These are phyloP conservation scores for Bibio marci DNA, from an alignment of 2,888 invertebrate genomes.

Conservation along the genomic window DNA sequence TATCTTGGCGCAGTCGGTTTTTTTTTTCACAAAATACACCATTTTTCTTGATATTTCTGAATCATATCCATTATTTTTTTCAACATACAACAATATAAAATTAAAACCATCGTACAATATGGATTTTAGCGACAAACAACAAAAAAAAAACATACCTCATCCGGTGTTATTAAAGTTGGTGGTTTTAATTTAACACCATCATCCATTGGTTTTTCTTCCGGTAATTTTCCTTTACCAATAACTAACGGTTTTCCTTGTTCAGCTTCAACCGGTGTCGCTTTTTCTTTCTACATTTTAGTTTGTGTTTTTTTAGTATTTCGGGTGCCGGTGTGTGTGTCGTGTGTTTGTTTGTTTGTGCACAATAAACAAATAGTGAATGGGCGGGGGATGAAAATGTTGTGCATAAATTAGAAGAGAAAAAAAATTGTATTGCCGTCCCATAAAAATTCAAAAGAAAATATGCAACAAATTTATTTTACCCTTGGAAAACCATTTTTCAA, in stretches of 20 bases:
- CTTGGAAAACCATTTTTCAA: conserved; percentile 22
- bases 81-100: too few species aligned
- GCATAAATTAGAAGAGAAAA: neutral
- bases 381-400: too few species aligned
- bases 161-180: conserved; percentile 24
- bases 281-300: conserved; percentile 17
- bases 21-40: too few species aligned
- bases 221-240: conserved; percentile 25
- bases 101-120: too few species aligned
- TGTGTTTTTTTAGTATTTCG: neutral
- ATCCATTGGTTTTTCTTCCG: conserved; percentile 17
- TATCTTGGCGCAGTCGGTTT: too few species aligned
- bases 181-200: conserved; percentile 22
- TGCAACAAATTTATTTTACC: conserved; percentile 15
- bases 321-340: neutral
- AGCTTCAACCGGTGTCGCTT: conserved; percentile 11
- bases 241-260: conserved; percentile 1
- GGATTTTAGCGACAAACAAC: too few species aligned
- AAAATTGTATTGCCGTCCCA: too few species aligned
- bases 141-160: conserved; percentile 12
- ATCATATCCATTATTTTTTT: too few species aligned
- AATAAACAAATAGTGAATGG: too few species aligned
- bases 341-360: too few species aligned
- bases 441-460: neutral
- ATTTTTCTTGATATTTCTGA: too few species aligned